Conservation (phyloP, 2,888 invertebrate species). For the Dascillus cervinus region DNA sequence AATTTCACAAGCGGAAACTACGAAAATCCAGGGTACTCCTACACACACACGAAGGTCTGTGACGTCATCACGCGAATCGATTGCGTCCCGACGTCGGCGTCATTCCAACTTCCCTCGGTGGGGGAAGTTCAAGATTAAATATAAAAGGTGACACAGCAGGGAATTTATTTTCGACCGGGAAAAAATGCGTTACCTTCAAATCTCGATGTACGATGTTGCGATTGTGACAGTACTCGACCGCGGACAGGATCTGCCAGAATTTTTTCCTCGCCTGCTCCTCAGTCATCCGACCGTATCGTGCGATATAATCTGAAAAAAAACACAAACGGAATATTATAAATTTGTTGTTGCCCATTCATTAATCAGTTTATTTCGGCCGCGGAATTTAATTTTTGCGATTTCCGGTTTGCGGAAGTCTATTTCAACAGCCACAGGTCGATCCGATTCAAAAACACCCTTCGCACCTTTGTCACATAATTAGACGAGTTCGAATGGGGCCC, state of each 20-base stretch:
- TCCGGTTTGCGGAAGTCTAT: no score
- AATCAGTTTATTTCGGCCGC: no score
- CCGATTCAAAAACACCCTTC: no score
- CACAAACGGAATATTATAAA: constrained; percentile 1
- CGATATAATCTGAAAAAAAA: constrained; percentile 71
- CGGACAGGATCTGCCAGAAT: constrained; percentile 95
- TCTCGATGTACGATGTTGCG: constrained; percentile 92
- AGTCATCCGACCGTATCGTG: constrained; percentile 87
- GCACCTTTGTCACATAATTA: no score
- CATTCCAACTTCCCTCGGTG: constrained; percentile 13
- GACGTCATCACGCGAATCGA: constrained; percentile 29
- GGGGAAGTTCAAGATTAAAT: constrained; percentile 9
- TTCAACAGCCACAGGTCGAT: no score
- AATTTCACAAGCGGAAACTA: constrained; percentile 11
- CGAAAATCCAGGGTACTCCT: constrained; percentile 15
- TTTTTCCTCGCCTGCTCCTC: constrained; percentile 86
- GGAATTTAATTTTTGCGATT: no score
- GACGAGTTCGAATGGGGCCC: no score
- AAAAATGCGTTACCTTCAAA: constrained; percentile 74
- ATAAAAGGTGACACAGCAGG: constrained; percentile 7
- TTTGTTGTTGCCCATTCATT: no score
- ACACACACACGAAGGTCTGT: constrained; percentile 16
- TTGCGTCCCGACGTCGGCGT: constrained; percentile 26
- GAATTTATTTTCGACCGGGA: constrained; percentile 1
- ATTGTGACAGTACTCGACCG: constrained; percentile 94